Conservation (phyloP, 2,797 vertebrate genomes). For the Molothrus aeneus region DNA sequence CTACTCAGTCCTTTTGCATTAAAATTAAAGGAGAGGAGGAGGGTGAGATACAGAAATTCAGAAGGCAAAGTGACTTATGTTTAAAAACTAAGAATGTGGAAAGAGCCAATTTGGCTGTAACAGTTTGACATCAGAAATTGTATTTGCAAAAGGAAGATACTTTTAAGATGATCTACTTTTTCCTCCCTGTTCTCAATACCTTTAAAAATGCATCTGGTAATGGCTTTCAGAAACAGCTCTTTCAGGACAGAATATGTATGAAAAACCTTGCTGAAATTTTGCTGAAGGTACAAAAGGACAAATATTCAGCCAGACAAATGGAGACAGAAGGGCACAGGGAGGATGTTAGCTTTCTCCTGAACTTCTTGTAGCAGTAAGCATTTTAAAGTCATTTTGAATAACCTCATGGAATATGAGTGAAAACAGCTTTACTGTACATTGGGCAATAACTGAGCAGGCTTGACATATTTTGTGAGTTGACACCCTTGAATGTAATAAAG, state of each 20-base stretch:
- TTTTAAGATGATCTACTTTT: neutral
- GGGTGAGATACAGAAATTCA: neutral
- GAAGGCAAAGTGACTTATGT: neutral
- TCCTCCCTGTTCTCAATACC: neutral
- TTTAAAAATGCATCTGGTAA: constrained; percentile 22
- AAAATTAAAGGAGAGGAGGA: neutral
- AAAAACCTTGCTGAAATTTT: constrained; percentile 14
- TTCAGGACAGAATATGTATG: neutral
- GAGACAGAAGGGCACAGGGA: constrained; percentile 24
- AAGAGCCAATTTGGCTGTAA: neutral
- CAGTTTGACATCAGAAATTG: neutral
- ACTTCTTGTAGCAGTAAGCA: constrained; percentile 19
- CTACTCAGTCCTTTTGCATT: neutral
- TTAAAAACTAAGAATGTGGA: neutral
- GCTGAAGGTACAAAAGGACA: constrained; percentile 27
- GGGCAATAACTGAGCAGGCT: constrained; percentile 29
- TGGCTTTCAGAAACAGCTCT: constrained; percentile 27
- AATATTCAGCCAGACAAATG: constrained; percentile 24
- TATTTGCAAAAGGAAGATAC: neutral
- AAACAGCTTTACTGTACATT: constrained; percentile 7
- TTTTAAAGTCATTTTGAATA: constrained; percentile 60
- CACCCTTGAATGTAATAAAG: constrained; percentile 44
- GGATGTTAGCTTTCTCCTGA: constrained; percentile 13
- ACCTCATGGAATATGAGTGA: constrained; percentile 17
- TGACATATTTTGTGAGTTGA: constrained; percentile 42